Evolutionary conservation across 2,888 invertebrate genomes (phyloP), one percentile per base, ranked within the genome.

Genomic region (Pammene aurita): DNA sequence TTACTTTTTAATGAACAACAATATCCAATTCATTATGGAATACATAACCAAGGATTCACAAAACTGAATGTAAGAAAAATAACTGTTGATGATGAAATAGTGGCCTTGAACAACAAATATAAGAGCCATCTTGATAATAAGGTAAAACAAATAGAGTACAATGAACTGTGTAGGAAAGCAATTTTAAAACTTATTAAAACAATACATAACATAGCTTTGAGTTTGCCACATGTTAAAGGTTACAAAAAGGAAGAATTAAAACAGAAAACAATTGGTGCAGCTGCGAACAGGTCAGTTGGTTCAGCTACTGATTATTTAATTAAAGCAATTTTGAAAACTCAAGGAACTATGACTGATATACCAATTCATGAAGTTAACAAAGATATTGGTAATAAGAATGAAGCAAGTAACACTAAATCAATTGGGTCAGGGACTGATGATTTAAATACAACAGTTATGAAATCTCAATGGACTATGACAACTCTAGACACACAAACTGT

Each of bases 1-100:
- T 67, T 67, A 48, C 46, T 61, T 34, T 67, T 67, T 48, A 61
- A 67, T 14, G 48, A 54, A 9, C 7, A 41, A 34, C 58, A 67
- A 38, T 67, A 55, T 42, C 18, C n/a, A 10, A 18, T 44, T 9
- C 67, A 67, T 48, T 13, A 26, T 56, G 16, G 38, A 10, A 41
- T 55, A 9, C 67, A 67, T 48, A 7, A 14, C 10, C n/a, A 34
- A 55, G 44, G 44, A 14, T 13, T 62, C 9, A 48, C 48, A 11
- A 48, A 41, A 16, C 41, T 67, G 26, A 61, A 26, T 48, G 61
- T 67, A 0, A 67, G 62, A 16, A 46, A 34, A 55, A 26, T 62
- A 52, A 48, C 11, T 26, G 14, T 26, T 38, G 41, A 54, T 44
- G 61, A 55, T 0, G 41, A 13, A 11, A 38, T 26, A 55, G 41